Evolutionary conservation across 1,140 invertebrate genomes (phyloP).

Genomic region (Papilio polyxenes): DNA sequence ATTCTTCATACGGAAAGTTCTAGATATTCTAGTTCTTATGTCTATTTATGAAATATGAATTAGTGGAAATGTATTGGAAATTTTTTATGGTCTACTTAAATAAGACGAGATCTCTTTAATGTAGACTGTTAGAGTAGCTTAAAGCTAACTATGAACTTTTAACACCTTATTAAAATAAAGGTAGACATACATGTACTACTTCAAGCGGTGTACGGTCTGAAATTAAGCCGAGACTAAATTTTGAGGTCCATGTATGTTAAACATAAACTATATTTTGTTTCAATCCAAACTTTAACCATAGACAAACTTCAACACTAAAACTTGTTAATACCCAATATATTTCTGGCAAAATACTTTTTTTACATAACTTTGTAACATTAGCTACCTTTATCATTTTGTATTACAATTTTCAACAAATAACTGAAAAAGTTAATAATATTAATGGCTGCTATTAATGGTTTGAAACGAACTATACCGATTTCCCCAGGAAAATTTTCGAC

Average conservation of each 20-base stretch:
- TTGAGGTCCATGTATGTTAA: neutral
- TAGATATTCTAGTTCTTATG: neutral
- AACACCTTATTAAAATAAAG: neutral
- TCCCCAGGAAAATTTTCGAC: too few species aligned
- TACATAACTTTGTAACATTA: too few species aligned
- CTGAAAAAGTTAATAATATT: too few species aligned
- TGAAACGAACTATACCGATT: too few species aligned
- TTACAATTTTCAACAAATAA: too few species aligned
- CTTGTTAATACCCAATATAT: too few species aligned
- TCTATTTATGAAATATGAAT: neutral
- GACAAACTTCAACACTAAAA: too few species aligned
- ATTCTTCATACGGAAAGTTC: neutral
- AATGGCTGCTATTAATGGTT: too few species aligned
- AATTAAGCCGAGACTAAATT: neutral
- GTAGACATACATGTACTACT: neutral
- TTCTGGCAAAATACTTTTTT: too few species aligned
- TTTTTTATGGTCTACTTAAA: neutral
- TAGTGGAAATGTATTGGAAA: neutral
- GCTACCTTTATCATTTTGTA: too few species aligned
- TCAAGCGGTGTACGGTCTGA: neutral
- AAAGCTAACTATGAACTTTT: conserved; percentile 13
- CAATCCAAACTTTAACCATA: too few species aligned
- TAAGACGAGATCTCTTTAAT: neutral
- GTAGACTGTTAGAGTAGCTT: conserved; percentile 13
- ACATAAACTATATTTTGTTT: too few species aligned